Base-by-base conservation (phyloP, 2,797 vertebrate genomes). In the Sebastes cheni region DNA sequence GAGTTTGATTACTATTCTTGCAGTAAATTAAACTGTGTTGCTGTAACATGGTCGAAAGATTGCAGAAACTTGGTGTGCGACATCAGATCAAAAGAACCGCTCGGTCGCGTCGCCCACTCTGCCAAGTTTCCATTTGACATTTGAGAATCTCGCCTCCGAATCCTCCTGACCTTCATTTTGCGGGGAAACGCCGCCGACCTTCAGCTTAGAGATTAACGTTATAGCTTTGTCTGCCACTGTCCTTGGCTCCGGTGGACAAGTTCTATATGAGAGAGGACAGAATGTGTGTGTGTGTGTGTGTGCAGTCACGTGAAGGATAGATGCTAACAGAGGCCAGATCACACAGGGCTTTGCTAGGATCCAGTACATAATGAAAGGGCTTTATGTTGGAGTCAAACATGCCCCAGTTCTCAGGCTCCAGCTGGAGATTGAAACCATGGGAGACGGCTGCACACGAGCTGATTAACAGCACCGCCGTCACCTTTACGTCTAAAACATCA, bases 321-420 rank as follows among this genome's bases (percentile, higher is more conserved):
- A 88, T 71, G 80, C 32, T 61, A 85, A 72, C 73, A 79, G 69
- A 68, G 72, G 77, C 69, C 69, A 73, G 85, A 85, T 91, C 90
- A 88, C 84, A 87, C 72, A 82, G 76, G 86, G 89, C 88, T 93
- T 91, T 92, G 86, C 75, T 62, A 54, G 89, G 91, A 93, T 92
- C 83, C 80, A 76, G 75, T 27, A 64, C 75, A 89, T 91, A 92
- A 92, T 93, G 83, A 91, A 87, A 83, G 65, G 86, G 86, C 79
- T 92, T 93, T 85, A 84, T 76, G 86, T 73, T 77, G 68, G 81
- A 89, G 91, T 85, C 88, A 89, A 72, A 87, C 84, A 2, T 88
- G 90, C 62, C 90, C 91, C 88, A 88, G 89, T 94, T 94, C 93
- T 92, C 93, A 93, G 84, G 90, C 77, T 81, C 65, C 36, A 12